Percentiles rank a stretch among this genome's conserved stretches.
phyloP scores from a whole-genome alignment of 2,888 invertebrate species.

The Oithona nana region DNA sequence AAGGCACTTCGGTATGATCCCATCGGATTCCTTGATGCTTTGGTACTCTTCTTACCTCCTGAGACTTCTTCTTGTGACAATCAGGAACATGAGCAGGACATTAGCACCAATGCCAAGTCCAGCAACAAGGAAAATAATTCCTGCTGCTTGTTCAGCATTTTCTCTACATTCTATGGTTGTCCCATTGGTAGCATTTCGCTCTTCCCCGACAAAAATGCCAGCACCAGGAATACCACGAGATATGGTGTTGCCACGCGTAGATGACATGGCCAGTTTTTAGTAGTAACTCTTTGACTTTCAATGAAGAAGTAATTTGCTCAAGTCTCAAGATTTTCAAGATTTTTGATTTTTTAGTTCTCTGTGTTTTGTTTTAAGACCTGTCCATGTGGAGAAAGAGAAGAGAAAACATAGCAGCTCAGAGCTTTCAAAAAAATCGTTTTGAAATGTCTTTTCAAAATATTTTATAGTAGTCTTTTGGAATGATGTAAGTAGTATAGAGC shows the following conservation, averaged over 20 bases:
- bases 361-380: not conserved
- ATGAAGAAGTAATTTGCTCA: too few species aligned
- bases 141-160: conserved; percentile 57
- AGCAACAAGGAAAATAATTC: conserved; percentile 52
- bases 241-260: conserved; percentile 6
- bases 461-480: too few species aligned
- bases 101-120: conserved; percentile 62
- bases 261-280: not conserved
- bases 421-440: too few species aligned
- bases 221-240: conserved; percentile 15
- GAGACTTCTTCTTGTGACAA: conserved; percentile 54
- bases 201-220: conserved; percentile 1
- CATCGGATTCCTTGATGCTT: too few species aligned
- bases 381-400: not conserved
- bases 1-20: too few species aligned
- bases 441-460: too few species aligned
- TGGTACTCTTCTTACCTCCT: conserved; percentile 39
- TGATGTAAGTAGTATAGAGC: too few species aligned
- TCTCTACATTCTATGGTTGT: conserved; percentile 53
- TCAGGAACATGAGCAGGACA: conserved; percentile 56
- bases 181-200: conserved; percentile 20
- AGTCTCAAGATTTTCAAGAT: not conserved
- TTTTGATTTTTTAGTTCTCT: not conserved
- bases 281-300: too few species aligned
- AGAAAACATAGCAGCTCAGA: too few species aligned